Evolutionary conservation across 2,113 vertebrate genomes (phyloP).

Genomic region (Seriola aureovittata): DNA sequence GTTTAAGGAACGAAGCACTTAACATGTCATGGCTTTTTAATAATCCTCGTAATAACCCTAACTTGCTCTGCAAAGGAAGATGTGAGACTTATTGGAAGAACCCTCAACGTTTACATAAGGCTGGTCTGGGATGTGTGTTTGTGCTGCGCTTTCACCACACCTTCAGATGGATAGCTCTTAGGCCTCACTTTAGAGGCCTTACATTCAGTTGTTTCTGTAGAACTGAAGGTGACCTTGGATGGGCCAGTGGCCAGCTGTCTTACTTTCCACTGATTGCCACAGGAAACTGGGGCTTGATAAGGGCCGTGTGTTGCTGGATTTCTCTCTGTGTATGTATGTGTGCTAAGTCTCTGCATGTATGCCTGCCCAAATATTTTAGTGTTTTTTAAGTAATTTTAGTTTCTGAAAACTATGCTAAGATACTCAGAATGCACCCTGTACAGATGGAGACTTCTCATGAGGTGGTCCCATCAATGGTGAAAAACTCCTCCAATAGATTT

Average conservation of each 20-base stretch:
- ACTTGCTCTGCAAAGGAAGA: neutral
- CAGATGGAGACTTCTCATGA: neutral
- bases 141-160: constrained; percentile 57
- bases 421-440: neutral
- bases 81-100: constrained; percentile 39
- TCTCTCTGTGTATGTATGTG: neutral
- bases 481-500: constrained; percentile 14
- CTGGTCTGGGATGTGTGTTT: constrained; percentile 51
- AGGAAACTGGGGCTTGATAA: constrained; percentile 48
- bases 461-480: neutral
- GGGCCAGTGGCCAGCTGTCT: constrained; percentile 25
- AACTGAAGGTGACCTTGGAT: constrained; percentile 36
- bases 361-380: no score
- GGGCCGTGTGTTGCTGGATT: constrained; percentile 5
- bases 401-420: neutral
- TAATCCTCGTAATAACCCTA: constrained; percentile 4
- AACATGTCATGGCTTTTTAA: neutral
- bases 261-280: constrained; percentile 41
- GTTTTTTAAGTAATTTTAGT: neutral
- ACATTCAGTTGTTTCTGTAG: neutral
- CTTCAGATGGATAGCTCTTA: neutral
- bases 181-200: neutral
- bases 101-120: constrained; percentile 58
- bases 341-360: neutral
- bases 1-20: neutral